phyloP scores from a whole-genome alignment of 2,113 vertebrate species.

The Callipepla squamata region DNA sequence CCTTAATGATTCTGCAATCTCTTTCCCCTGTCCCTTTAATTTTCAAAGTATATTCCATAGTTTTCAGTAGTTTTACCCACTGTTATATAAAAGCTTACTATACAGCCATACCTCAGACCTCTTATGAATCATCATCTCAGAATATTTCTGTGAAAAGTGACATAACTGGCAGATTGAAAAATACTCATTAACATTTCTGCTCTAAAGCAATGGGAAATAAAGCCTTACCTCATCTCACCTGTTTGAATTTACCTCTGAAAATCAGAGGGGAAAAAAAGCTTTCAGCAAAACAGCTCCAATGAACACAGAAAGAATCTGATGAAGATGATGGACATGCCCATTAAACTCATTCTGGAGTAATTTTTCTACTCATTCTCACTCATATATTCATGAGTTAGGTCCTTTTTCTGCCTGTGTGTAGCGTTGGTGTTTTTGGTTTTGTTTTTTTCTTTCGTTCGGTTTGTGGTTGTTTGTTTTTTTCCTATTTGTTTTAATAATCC shows the following conservation, averaged over 20 bases:
- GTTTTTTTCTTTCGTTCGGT: neutral
- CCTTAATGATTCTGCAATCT: too few relatives aligned
- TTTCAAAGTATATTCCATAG: neutral
- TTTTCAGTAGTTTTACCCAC: neutral
- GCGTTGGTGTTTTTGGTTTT: too few relatives aligned
- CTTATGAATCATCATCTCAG: neutral
- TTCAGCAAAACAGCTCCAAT: neutral
- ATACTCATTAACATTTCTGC: fast-evolving
- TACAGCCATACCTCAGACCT: neutral
- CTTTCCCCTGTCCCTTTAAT: neutral
- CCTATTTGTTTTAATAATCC: neutral
- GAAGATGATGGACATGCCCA: neutral
- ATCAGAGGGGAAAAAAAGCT: neutral
- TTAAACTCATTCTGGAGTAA: neutral
- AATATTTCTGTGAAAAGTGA: neutral
- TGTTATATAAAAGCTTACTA: neutral
- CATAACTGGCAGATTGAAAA: neutral
- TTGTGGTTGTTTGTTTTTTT: neutral
- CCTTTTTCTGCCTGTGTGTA: neutral
- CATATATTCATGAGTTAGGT: neutral
- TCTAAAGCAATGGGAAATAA: neutral
- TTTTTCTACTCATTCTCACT: neutral
- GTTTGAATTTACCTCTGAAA: neutral
- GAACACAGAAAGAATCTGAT: neutral
- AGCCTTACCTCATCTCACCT: neutral